Percentiles rank a stretch among this genome's conserved stretches.
These are phyloP conservation scores for Lochmaea crataegi DNA, from an alignment of 2,888 invertebrate genomes.

Conservation along the genomic window DNA sequence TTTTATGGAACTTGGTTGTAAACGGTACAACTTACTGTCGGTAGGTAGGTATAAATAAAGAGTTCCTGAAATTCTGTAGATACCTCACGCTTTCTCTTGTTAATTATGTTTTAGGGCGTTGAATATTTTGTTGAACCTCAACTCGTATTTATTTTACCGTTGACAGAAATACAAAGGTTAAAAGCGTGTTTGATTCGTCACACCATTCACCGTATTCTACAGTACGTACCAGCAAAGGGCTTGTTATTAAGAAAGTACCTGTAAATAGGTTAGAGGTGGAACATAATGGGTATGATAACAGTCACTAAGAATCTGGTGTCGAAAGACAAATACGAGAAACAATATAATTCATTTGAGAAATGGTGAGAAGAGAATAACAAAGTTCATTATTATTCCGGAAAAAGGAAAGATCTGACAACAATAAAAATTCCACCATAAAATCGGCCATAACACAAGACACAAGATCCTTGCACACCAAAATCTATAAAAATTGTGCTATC, in stretches of 20 bases:
- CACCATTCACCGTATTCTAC: not conserved
- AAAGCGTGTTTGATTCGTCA: conserved; percentile 8
- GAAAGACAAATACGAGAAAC: no score
- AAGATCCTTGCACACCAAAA: no score
- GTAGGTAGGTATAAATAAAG: conserved; percentile 10
- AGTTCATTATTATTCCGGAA: no score
- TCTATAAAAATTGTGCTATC: no score
- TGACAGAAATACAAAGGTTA: conserved; percentile 21
- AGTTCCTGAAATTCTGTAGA: not conserved
- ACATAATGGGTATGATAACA: not conserved
- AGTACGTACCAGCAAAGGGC: conserved; percentile 5
- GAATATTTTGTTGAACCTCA: not conserved
- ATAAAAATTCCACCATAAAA: no score
- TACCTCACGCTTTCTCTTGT: conserved; percentile 23
- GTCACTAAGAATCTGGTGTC: no score
- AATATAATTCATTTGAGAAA: no score
- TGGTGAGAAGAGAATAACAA: no score
- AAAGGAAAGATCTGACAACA: no score
- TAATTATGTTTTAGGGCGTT: conserved; percentile 21
- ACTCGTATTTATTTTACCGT: conserved; percentile 4
- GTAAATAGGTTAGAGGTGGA: not conserved
- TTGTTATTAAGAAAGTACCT: not conserved
- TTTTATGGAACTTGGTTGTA: conserved; percentile 33
- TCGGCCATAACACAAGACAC: no score
- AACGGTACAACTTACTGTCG: not conserved